Evolutionary conservation across 2,113 vertebrate species (phyloP).

Genomic region (Solea solea): DNA sequence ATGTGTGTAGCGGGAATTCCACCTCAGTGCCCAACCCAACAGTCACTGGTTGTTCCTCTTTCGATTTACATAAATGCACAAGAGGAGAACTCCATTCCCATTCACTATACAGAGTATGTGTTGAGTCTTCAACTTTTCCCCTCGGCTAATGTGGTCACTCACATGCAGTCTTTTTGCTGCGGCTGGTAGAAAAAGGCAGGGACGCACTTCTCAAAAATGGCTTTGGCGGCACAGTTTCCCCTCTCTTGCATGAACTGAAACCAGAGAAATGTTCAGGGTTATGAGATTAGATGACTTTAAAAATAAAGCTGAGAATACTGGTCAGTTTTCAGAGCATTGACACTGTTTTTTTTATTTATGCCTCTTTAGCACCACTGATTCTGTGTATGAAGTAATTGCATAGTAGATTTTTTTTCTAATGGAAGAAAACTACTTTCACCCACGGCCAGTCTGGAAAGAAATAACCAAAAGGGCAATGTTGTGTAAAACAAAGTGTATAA

Average conservation of each 20-base stretch:
- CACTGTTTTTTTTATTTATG: too few relatives aligned
- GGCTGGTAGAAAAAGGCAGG: slow-evolving; percentile 90
- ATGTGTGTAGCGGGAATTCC: not conserved
- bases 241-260: slow-evolving; percentile 87
- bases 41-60: slow-evolving; percentile 27
- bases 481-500: not conserved
- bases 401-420: slow-evolving; percentile 29
- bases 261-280: not conserved
- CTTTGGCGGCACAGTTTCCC: slow-evolving; percentile 85
- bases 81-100: not conserved
- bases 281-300: not conserved
- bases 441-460: slow-evolving; percentile 82
- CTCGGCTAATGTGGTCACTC: slow-evolving; percentile 71
- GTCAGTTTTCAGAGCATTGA: not conserved
- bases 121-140: slow-evolving; percentile 26
- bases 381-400: slow-evolving; percentile 41
- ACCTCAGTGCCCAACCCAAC: not conserved
- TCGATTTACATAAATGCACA: not conserved
- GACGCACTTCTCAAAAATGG: slow-evolving; percentile 86
- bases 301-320: not conserved
- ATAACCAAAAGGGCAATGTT: slow-evolving; percentile 71
- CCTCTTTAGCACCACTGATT: not conserved
- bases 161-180: slow-evolving; percentile 85
- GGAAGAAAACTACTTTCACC: slow-evolving; percentile 16
- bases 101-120: slow-evolving; percentile 22